Conservation (phyloP, 2,797 vertebrate species). For the Nasua narica region DNA sequence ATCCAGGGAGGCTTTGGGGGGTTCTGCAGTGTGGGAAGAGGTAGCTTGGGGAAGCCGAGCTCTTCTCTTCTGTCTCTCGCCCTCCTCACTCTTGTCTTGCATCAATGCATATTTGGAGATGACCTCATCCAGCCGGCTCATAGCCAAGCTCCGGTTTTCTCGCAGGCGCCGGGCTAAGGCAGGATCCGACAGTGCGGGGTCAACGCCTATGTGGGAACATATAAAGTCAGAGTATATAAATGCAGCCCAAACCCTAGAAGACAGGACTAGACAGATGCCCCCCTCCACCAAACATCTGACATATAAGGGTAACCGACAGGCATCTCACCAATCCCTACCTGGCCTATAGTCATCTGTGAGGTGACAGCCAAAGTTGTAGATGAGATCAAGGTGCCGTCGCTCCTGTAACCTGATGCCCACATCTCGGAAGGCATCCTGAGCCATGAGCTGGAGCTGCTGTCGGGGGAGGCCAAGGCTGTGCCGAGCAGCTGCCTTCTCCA, state of each 20-base stretch:
- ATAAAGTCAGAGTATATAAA: background rate
- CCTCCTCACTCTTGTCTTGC: slow-evolving; percentile 89
- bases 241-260: background rate
- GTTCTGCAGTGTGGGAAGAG: slow-evolving; percentile 8
- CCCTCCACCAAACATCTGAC: background rate
- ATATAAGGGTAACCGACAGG: background rate
- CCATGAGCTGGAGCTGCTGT: slow-evolving; percentile 87
- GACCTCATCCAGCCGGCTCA: slow-evolving; percentile 87
- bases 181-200: slow-evolving; percentile 87
- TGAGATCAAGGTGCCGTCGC: slow-evolving; percentile 90
- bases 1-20: slow-evolving; percentile 34
- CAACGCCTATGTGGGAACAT: slow-evolving; percentile 79
- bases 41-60: slow-evolving; percentile 47
- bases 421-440: slow-evolving; percentile 92
- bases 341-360: slow-evolving; percentile 90
- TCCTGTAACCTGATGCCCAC: slow-evolving; percentile 91
- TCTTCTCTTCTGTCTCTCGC: slow-evolving; percentile 79
- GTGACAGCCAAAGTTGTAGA: slow-evolving; percentile 94
- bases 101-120: slow-evolving; percentile 87
- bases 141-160: slow-evolving; percentile 85
- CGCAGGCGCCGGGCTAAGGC: slow-evolving; percentile 84
- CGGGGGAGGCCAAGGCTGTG: slow-evolving; percentile 84
- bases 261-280: background rate
- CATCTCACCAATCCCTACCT: slow-evolving; percentile 75
- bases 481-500: slow-evolving; percentile 85